Conservation (phyloP, 2,113 vertebrate genomes). For the Melierax canorus region DNA sequence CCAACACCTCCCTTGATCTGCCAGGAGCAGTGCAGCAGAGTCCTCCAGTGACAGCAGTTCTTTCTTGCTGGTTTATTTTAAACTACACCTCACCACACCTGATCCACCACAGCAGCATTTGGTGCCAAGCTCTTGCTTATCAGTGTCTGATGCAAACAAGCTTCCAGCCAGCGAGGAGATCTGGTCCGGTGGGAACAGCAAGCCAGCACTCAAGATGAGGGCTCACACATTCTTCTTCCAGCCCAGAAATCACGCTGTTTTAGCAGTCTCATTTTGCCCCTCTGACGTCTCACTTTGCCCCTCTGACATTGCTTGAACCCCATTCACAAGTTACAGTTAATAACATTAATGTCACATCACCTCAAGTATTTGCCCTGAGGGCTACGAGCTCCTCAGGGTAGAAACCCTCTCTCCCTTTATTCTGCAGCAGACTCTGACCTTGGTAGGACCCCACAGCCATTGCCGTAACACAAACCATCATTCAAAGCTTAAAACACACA, state of each 20-base stretch:
- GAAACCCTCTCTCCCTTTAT: not conserved
- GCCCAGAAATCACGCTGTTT: not conserved
- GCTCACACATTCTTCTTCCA: not conserved
- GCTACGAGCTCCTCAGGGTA: not conserved
- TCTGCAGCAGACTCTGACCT: not conserved
- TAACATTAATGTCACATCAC: not conserved
- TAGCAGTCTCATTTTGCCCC: not conserved
- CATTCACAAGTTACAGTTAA: not conserved
- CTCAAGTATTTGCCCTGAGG: not conserved
- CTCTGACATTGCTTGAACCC: not conserved
- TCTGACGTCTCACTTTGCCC: not conserved
- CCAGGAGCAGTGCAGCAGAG: not conserved
- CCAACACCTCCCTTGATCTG: not conserved
- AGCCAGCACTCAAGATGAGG: not conserved
- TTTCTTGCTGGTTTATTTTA: not conserved
- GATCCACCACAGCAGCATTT: not conserved
- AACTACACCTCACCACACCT: not conserved
- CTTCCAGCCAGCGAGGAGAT: not conserved
- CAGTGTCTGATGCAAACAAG: not conserved
- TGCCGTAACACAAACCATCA: not conserved
- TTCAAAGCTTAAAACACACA: not conserved
- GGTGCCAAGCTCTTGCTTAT: not conserved
- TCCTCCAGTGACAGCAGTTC: not conserved
- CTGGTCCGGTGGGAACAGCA: not conserved
- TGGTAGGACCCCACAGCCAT: not conserved